phyloP scores from a whole-genome alignment of 2,888 invertebrate genomes.

The Lomographa bimaculata region DNA sequence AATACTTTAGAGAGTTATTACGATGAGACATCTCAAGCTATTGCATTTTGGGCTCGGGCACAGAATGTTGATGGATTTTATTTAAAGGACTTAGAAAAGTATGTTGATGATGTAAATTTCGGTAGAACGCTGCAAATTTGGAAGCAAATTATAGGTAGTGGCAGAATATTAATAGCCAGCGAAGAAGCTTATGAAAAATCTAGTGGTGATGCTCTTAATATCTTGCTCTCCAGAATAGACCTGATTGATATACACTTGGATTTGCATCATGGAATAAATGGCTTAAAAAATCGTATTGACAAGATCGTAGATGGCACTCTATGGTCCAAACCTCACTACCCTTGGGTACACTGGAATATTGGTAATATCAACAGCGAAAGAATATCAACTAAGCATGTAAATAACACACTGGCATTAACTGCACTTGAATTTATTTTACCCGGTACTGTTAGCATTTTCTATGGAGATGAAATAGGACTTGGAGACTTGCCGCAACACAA shows the following conservation, averaged over 20 bases:
- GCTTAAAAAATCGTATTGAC: slow-evolving; percentile 84
- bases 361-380: slow-evolving; percentile 86
- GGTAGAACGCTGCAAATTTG: slow-evolving; percentile 84
- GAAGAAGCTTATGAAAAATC: slow-evolving; percentile 80
- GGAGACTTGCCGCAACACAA: slow-evolving; percentile 77
- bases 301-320: slow-evolving; percentile 81
- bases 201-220: slow-evolving; percentile 73
- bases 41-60: slow-evolving; percentile 73
- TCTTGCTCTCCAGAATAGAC: slow-evolving; percentile 87
- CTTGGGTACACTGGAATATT: slow-evolving; percentile 92
- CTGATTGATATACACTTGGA: slow-evolving; percentile 88
- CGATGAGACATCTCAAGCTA: slow-evolving; percentile 65
- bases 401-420: slow-evolving; percentile 87
- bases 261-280: slow-evolving; percentile 80
- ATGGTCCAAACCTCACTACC: slow-evolving; percentile 85
- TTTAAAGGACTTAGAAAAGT: slow-evolving; percentile 89
- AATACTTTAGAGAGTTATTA: slow-evolving; percentile 58
- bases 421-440: slow-evolving; percentile 92
- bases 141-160: slow-evolving; percentile 86
- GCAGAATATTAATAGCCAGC: slow-evolving; percentile 87
- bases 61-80: slow-evolving; percentile 95
- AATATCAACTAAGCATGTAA: slow-evolving; percentile 80
- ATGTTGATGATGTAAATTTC: slow-evolving; percentile 84
- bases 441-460: slow-evolving; percentile 93
- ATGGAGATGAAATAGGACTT: slow-evolving; percentile 95